A percentile compares a stretch with the other conserved stretches of the same genome.
Conservation (phyloP, 1,140 invertebrate genomes). For the Leptinotarsa undecemlineata region DNA sequence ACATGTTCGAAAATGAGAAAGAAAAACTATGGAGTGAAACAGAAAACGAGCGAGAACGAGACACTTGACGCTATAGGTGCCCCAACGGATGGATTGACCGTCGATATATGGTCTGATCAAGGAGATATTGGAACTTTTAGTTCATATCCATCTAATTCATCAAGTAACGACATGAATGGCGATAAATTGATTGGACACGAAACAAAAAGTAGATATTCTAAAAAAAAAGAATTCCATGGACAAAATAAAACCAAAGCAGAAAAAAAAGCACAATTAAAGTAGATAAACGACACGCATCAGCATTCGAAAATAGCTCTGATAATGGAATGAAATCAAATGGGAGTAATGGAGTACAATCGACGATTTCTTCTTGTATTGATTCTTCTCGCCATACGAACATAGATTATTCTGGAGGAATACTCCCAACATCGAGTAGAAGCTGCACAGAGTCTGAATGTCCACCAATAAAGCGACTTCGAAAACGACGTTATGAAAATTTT, state of each 20-base stretch:
- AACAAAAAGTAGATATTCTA: neutral
- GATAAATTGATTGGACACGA: neutral
- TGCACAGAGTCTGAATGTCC: neutral
- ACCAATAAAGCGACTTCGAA: neutral
- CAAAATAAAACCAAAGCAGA: neutral
- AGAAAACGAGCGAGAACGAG: neutral
- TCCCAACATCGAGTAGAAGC: neutral
- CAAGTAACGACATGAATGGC: neutral
- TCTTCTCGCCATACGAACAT: neutral
- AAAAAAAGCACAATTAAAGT: neutral
- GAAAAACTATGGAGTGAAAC: neutral
- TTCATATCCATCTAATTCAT: neutral
- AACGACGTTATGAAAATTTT: neutral
- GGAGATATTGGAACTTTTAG: neutral
- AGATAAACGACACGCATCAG: neutral
- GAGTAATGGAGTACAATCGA: neutral
- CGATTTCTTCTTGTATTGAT: neutral
- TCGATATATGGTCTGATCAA: neutral
- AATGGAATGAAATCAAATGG: neutral
- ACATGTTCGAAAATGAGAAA: neutral
- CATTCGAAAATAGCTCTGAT: neutral
- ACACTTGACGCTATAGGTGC: neutral
- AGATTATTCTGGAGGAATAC: neutral
- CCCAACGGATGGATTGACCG: neutral
- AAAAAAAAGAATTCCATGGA: neutral